These are phyloP conservation scores for Gallinago undulata DNA, from an alignment of 2,113 vertebrate genomes.

Conservation along the genomic window DNA sequence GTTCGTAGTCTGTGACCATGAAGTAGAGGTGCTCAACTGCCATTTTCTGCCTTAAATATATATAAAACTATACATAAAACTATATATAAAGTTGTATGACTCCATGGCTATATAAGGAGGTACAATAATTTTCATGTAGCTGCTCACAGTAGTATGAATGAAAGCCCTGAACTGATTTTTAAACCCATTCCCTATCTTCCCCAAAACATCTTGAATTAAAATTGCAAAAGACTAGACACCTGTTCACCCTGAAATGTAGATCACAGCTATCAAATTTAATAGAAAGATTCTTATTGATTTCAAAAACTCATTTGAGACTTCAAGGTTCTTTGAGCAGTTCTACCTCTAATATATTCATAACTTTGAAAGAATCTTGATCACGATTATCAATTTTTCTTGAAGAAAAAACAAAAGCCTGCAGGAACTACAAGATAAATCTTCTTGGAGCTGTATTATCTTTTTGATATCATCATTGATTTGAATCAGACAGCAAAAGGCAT, in stretches of 20 bases:
- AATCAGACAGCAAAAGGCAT: neutral
- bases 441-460: neutral
- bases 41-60: neutral
- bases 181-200: neutral
- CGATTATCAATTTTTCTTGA: neutral
- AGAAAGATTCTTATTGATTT: neutral
- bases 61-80: neutral
- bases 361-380: neutral
- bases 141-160: neutral
- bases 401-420: neutral
- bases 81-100: neutral
- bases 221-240: neutral
- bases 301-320: neutral
- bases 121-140: neutral
- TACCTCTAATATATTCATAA: neutral
- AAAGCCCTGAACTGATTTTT: neutral
- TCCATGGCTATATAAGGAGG: neutral
- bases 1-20: neutral
- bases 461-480: neutral
- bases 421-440: neutral
- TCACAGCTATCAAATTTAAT: neutral
- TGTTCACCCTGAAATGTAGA: neutral
- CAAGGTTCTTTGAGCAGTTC: neutral
- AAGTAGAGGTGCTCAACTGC: neutral
- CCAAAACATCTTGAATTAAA: neutral